A percentile compares a stretch with the other conserved stretches of the same genome.
These are phyloP conservation scores for Nomada ferruginata DNA, from an alignment of 2,888 invertebrate genomes.

Conservation along the genomic window DNA sequence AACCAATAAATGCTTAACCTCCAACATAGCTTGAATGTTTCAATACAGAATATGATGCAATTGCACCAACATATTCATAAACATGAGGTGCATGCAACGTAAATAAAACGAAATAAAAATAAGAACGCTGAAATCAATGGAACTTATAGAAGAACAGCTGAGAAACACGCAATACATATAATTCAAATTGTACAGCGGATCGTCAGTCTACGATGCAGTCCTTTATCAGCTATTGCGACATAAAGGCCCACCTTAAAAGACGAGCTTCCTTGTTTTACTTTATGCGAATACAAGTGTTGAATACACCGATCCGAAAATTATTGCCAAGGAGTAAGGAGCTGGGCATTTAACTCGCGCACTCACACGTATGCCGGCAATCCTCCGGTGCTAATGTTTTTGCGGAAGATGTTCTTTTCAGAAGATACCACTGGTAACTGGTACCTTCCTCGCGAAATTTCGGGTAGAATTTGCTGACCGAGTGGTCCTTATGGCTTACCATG, in stretches of 20 bases:
- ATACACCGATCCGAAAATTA: slow-evolving; percentile 19
- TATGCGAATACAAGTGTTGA: slow-evolving; percentile 9
- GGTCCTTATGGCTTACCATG: slow-evolving; percentile 26
- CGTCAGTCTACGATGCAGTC: background rate
- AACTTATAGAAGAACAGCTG: background rate
- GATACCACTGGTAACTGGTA: slow-evolving; percentile 67
- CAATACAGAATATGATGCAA: background rate
- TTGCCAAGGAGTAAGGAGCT: background rate
- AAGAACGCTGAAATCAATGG: background rate
- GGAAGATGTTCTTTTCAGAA: slow-evolving; percentile 61
- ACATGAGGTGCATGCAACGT: background rate
- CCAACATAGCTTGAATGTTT: slow-evolving; percentile 13
- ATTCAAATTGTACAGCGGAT: slow-evolving; percentile 16
- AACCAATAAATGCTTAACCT: slow-evolving; percentile 42
- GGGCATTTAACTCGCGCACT: slow-evolving; percentile 37
- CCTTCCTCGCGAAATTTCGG: slow-evolving; percentile 63
- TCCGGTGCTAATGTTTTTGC: slow-evolving; percentile 66
- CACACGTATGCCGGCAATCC: slow-evolving; percentile 53
- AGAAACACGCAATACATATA: background rate
- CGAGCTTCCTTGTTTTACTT: slow-evolving; percentile 18
- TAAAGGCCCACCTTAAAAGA: slow-evolving; percentile 48
- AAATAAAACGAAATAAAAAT: too few relatives aligned
- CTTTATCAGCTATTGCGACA: slow-evolving; percentile 8
- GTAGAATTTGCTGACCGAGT: slow-evolving; percentile 43
- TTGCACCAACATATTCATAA: background rate